Conservation (phyloP, 2,888 invertebrate genomes). For the Pterobdella sp. region DNA sequence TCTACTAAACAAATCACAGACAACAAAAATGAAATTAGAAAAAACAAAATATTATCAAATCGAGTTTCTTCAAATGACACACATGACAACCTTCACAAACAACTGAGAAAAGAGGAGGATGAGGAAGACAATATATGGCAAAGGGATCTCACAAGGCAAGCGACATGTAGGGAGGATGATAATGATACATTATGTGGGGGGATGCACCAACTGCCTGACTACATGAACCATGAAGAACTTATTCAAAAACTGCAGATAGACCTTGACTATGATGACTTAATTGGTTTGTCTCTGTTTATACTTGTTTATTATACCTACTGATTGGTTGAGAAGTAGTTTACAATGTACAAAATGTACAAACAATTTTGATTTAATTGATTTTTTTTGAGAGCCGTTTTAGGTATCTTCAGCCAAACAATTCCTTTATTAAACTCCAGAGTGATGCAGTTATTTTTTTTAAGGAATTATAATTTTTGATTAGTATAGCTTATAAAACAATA, state of each 20-base stretch:
- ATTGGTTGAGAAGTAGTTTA: neutral
- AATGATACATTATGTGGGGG: neutral
- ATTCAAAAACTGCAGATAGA: slow-evolving; percentile 19
- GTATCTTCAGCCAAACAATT: neutral
- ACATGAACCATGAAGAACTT: slow-evolving; percentile 27
- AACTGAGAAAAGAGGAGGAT: neutral
- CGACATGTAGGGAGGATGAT: neutral
- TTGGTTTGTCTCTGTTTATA: slow-evolving; percentile 8
- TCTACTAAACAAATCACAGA: slow-evolving; percentile 16
- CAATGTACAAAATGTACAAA: neutral
- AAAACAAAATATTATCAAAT: neutral
- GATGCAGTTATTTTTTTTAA: no score
- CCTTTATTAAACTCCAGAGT: no score
- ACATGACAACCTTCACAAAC: neutral
- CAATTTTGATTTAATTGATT: neutral
- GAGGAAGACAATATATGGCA: slow-evolving; percentile 13
- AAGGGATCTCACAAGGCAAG: slow-evolving; percentile 12
- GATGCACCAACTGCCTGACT: slow-evolving; percentile 18
- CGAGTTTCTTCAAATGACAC: neutral
- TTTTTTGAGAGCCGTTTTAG: neutral
- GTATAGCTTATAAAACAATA: no score
- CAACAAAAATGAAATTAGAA: neutral
- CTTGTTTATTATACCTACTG: neutral
- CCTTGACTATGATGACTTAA: slow-evolving; percentile 20
- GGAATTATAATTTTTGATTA: no score